Evolutionary conservation across 2,888 invertebrate genomes (phyloP).

Genomic region (Ligdia adustata): DNA sequence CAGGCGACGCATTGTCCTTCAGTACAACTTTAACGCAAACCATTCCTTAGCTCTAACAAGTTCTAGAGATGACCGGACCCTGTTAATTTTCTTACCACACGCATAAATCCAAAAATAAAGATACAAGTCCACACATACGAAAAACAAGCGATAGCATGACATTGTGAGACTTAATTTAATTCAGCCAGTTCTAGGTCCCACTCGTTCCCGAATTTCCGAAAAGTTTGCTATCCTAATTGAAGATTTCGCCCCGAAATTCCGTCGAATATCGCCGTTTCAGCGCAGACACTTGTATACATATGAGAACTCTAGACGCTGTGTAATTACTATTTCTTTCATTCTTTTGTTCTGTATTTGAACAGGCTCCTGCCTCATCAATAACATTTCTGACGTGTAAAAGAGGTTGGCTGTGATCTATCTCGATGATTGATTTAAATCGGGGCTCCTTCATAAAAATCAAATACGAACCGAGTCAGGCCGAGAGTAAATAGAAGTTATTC

Average conservation of each 20-base stretch:
- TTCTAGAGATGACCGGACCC: slow-evolving; percentile 46
- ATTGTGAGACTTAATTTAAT: slow-evolving; percentile 39
- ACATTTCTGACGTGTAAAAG: slow-evolving; percentile 25
- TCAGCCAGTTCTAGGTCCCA: slow-evolving; percentile 23
- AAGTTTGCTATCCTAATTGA: slow-evolving; percentile 38
- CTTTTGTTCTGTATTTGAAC: slow-evolving; percentile 30
- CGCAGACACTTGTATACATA: slow-evolving; percentile 5
- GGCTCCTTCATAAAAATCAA: slow-evolving; percentile 17
- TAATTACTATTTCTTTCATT: slow-evolving; percentile 23
- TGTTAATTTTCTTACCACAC: slow-evolving; percentile 38
- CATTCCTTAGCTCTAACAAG: slow-evolving; percentile 36
- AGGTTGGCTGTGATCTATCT: slow-evolving; percentile 29
- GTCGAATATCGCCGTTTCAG: slow-evolving; percentile 9
- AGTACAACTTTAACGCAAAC: slow-evolving; percentile 23
- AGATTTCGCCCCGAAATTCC: slow-evolving; percentile 30
- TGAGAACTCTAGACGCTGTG: slow-evolving; percentile 10
- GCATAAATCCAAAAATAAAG: slow-evolving; percentile 37
- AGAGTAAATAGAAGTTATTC: slow-evolving; percentile 27
- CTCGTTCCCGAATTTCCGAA: slow-evolving; percentile 31
- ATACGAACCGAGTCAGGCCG: slow-evolving; percentile 9
- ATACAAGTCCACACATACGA: slow-evolving; percentile 35
- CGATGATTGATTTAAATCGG: slow-evolving; percentile 36
- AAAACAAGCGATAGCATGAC: slow-evolving; percentile 27
- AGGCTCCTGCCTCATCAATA: slow-evolving; percentile 32
- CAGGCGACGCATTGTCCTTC: slow-evolving; percentile 26